Evolutionary conservation across 2,888 invertebrate species (phyloP).

Genomic region (Fissipunctia ypsillon): DNA sequence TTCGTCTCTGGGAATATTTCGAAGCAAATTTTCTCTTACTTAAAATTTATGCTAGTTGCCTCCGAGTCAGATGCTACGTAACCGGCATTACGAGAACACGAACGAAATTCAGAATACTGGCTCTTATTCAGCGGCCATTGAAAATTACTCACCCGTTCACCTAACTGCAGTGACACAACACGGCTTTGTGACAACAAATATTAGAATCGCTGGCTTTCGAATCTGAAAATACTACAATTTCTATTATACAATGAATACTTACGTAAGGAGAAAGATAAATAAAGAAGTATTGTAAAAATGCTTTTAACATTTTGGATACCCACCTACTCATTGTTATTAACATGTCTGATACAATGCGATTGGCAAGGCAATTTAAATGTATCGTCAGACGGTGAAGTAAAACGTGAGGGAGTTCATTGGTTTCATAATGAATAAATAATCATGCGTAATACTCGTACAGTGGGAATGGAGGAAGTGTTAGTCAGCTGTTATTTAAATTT

Average conservation of each 20-base stretch:
- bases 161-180: conserved; percentile 65
- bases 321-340: background rate
- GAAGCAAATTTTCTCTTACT: conserved; percentile 81
- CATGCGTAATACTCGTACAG: conserved; percentile 41
- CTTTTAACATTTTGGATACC: conserved; percentile 16
- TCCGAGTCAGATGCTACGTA: conserved; percentile 79
- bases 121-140: conserved; percentile 74
- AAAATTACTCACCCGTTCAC: conserved; percentile 73
- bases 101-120: conserved; percentile 73
- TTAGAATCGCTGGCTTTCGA: conserved; percentile 47
- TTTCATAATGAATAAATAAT: conserved; percentile 58
- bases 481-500: conserved; percentile 46
- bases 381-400: conserved; percentile 3
- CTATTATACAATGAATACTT: conserved; percentile 20
- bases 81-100: conserved; percentile 75
- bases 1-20: conserved; percentile 81
- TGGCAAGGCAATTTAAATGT: conserved; percentile 26
- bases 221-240: conserved; percentile 43
- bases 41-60: conserved; percentile 85
- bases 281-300: background rate
- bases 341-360: background rate
- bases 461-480: conserved; percentile 44
- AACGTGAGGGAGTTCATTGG: conserved; percentile 29
- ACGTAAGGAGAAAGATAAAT: background rate
- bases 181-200: conserved; percentile 59